Evolutionary conservation across 1,140 invertebrate genomes (phyloP).

Genomic region (Drosophila neocordata): DNA sequence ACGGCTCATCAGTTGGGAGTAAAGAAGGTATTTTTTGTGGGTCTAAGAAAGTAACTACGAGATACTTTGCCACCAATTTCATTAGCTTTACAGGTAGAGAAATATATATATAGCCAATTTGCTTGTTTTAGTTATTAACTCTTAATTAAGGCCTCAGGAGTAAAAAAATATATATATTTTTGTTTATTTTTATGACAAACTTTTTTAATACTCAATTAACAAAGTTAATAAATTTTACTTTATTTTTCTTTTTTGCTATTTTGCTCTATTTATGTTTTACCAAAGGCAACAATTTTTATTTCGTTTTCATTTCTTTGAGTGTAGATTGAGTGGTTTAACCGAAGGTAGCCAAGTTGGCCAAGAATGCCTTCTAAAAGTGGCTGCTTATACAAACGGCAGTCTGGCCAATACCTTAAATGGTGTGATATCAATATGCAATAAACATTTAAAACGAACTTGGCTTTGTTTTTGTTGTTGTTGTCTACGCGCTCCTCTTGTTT

Average conservation of each 20-base stretch:
- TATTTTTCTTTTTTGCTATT: background rate
- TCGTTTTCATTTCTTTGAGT: background rate
- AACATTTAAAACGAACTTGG: constrained; percentile 78
- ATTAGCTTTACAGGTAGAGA: background rate
- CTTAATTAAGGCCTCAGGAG: too few relatives aligned
- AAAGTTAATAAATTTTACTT: background rate
- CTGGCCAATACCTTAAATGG: constrained; percentile 66
- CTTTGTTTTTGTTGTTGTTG: constrained; percentile 59
- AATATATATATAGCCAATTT: too few relatives aligned
- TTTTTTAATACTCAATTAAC: too few relatives aligned
- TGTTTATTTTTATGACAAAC: too few relatives aligned
- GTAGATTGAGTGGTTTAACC: background rate
- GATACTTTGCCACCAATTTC: background rate
- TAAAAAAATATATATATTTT: too few relatives aligned
- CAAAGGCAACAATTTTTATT: background rate
- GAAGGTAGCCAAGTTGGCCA: constrained; percentile 21
- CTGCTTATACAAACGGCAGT: constrained; percentile 67
- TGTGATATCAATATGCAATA: constrained; percentile 78
- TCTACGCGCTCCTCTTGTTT: constrained; percentile 49
- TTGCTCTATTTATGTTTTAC: background rate
- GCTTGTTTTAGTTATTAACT: too few relatives aligned
- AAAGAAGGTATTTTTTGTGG: background rate
- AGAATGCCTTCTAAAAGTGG: constrained; percentile 50
- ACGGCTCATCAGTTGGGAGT: constrained; percentile 7
- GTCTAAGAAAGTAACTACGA: background rate